A percentile compares a stretch with the other conserved stretches of the same genome.
Conservation (phyloP, 2,113 vertebrate species). For the Ailurus styani region DNA sequence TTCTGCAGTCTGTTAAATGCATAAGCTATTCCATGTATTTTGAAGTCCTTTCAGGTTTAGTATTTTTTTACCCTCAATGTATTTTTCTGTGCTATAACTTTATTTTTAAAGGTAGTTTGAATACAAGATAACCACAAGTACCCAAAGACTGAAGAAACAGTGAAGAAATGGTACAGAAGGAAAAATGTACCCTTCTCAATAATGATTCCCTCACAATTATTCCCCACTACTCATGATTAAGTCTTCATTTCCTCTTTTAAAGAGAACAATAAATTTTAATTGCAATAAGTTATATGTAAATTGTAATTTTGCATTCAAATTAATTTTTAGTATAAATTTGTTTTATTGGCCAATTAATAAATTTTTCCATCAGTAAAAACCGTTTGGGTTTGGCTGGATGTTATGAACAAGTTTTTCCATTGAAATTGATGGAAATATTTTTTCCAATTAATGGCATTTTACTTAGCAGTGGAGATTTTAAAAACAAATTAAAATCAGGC, state of each 20-base stretch:
- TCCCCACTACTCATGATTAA: neutral
- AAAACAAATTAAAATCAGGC: neutral
- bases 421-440: neutral
- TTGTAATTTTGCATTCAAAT: neutral
- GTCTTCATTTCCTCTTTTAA: neutral
- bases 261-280: neutral
- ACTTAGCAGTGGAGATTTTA: neutral
- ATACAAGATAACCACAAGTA: neutral
- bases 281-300: neutral
- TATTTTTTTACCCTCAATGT: neutral
- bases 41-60: neutral
- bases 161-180: neutral
- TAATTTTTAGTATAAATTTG: neutral
- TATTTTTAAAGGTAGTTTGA: conserved; percentile 11
- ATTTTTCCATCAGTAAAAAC: neutral
- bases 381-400: neutral
- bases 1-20: neutral
- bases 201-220: neutral
- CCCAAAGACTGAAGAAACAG: neutral
- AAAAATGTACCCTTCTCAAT: neutral
- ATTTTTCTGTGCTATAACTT: neutral
- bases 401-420: neutral
- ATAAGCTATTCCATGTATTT: neutral
- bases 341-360: neutral
- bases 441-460: neutral